Percentiles rank a stretch among this genome's conserved stretches.
These are phyloP conservation scores for Tyto alba DNA, from an alignment of 2,113 vertebrate genomes.

Conservation along the genomic window DNA sequence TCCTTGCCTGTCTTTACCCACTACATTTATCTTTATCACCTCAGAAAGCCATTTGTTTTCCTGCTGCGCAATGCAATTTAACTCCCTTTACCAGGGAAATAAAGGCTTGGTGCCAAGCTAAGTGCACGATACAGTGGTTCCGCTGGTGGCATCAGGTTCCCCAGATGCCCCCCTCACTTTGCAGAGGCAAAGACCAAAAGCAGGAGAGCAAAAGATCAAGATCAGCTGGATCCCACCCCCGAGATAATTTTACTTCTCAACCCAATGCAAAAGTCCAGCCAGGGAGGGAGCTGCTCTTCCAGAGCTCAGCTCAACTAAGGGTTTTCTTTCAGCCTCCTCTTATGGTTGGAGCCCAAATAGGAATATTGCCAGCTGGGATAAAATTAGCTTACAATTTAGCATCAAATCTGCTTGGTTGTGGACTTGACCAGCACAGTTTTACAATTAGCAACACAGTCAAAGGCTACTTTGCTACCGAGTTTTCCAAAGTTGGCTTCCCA, in stretches of 20 bases:
- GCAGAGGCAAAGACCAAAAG: not conserved
- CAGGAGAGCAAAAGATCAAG: not conserved
- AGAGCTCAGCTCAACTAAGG: not conserved
- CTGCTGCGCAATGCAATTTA: not conserved
- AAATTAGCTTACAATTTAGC: not conserved
- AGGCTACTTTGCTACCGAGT: not conserved
- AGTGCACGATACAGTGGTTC: accelerated
- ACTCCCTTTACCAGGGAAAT: no score
- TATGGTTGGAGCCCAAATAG: not conserved
- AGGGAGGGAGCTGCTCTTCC: not conserved
- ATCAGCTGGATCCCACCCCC: not conserved
- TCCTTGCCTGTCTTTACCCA: not conserved
- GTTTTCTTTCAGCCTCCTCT: not conserved
- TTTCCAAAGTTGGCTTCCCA: not conserved
- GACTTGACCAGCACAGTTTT: not conserved
- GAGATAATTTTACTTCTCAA: not conserved
- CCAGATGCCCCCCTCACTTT: not conserved
- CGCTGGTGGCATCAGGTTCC: not conserved
- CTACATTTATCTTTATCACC: not conserved
- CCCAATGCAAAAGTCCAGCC: not conserved
- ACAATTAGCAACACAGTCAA: not conserved
- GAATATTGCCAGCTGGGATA: not conserved
- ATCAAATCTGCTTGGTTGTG: not conserved
- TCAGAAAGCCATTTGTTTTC: not conserved
- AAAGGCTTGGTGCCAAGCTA: not conserved